phyloP scores from a whole-genome alignment of 1,140 invertebrate species.

The Octopus bimaculoides region DNA sequence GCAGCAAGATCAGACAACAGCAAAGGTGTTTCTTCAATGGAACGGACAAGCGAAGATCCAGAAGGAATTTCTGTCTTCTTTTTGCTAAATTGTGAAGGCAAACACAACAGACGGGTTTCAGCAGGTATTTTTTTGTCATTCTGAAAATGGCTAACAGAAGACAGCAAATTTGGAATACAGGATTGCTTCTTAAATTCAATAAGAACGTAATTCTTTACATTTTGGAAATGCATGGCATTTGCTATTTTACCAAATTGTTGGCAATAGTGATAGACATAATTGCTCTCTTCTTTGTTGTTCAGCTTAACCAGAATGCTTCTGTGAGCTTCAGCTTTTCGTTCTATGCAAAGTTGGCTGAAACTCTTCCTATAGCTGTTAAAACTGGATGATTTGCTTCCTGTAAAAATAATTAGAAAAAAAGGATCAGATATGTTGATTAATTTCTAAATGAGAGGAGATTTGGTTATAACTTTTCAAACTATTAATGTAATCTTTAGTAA shows the following conservation, averaged over 20 bases:
- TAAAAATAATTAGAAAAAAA: neutral
- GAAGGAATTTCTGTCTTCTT: neutral
- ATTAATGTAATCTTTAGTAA: no score
- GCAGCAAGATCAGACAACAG: neutral
- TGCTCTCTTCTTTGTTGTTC: slow-evolving; percentile 40
- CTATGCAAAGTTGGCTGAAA: neutral
- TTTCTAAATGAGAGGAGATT: no score
- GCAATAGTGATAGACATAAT: slow-evolving; percentile 39
- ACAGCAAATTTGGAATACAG: slow-evolving; percentile 27
- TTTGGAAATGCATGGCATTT: slow-evolving; percentile 43
- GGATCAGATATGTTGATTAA: neutral
- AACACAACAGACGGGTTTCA: slow-evolving; percentile 20
- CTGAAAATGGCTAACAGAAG: slow-evolving; percentile 31
- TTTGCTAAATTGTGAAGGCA: neutral
- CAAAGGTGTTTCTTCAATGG: neutral
- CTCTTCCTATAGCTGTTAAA: neutral
- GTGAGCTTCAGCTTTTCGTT: slow-evolving; percentile 62
- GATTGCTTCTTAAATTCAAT: slow-evolving; percentile 45
- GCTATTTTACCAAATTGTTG: slow-evolving; percentile 40
- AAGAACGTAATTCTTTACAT: slow-evolving; percentile 45
- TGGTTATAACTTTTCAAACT: no score
- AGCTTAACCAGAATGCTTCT: slow-evolving; percentile 58
- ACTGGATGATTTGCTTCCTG: neutral
- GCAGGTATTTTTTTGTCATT: slow-evolving; percentile 28
- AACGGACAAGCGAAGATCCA: neutral